Percentiles rank a stretch among this genome's conserved stretches.
Evolutionary conservation across 2,797 vertebrate genomes (phyloP).

Genomic region (Lepus townsendii): DNA sequence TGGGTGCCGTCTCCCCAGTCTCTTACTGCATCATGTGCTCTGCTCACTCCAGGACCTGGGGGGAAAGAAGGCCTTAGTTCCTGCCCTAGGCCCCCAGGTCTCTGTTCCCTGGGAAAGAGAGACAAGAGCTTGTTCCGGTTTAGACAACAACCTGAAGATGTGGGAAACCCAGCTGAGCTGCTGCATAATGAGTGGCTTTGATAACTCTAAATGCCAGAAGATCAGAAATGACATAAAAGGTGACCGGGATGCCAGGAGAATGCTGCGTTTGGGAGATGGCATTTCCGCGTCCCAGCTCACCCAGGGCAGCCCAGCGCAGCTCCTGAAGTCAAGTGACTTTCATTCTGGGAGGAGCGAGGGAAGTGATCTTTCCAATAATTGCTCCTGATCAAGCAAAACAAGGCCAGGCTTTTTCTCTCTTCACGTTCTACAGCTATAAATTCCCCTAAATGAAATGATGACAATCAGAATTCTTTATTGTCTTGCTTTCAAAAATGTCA

Average conservation of each 20-base stretch:
- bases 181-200: neutral
- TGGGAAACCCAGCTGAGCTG: neutral
- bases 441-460: slow-evolving; percentile 46
- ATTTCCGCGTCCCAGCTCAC: neutral
- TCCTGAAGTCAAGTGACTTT: neutral
- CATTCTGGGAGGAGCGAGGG: neutral
- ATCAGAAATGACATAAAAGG: neutral
- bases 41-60: neutral
- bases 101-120: neutral
- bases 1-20: neutral
- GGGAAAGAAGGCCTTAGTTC: neutral
- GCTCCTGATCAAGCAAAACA: slow-evolving; percentile 20
- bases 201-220: neutral
- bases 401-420: neutral
- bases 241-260: neutral
- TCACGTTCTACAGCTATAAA: slow-evolving; percentile 11
- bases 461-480: neutral
- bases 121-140: neutral
- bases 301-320: neutral
- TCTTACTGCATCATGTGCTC: neutral
- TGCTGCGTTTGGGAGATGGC: neutral
- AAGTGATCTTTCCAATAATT: slow-evolving; percentile 22
- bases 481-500: neutral
- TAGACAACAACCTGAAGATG: slow-evolving; percentile 9
- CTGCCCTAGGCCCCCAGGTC: neutral